A percentile compares a stretch with the other conserved stretches of the same genome.
Evolutionary conservation across 2,797 vertebrate genomes (phyloP).

Genomic region (Lutjanus campechanus): DNA sequence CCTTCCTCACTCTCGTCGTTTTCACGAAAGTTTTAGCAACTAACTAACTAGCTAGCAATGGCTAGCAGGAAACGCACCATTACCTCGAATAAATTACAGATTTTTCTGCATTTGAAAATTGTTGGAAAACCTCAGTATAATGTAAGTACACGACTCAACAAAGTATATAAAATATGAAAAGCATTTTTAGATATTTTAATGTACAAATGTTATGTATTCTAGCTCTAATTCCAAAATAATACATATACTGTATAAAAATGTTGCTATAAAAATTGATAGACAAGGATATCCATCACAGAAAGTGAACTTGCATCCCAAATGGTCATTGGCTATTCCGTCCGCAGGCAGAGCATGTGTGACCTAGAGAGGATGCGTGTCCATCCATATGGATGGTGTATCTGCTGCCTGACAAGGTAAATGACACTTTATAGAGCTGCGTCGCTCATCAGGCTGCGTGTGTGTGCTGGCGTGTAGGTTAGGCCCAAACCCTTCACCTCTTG

Average conservation of each 20-base stretch:
- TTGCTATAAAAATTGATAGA: constrained; percentile 13
- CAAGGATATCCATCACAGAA: constrained; percentile 35
- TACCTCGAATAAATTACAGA: too few relatives aligned
- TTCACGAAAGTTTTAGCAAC: too few relatives aligned
- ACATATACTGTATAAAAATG: constrained; percentile 6
- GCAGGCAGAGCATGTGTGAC: constrained; percentile 60
- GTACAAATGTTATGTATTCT: too few relatives aligned
- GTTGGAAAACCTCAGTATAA: too few relatives aligned
- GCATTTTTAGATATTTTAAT: too few relatives aligned
- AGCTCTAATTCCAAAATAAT: constrained; percentile 11
- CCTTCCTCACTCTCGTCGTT: too few relatives aligned
- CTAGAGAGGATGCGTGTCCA: constrained; percentile 53
- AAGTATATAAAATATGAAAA: too few relatives aligned
- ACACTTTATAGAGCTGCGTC: constrained; percentile 68
- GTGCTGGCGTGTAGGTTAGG: constrained; percentile 53
- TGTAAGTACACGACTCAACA: too few relatives aligned
- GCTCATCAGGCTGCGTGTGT: constrained; percentile 46
- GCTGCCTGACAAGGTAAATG: constrained; percentile 66
- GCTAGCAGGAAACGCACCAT: too few relatives aligned
- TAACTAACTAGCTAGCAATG: too few relatives aligned
- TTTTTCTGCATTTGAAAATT: too few relatives aligned
- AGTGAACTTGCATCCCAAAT: constrained; percentile 33
- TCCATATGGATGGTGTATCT: constrained; percentile 70
- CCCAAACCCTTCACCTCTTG: constrained; percentile 67
- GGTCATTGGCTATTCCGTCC: constrained; percentile 46